Evolutionary conservation across 2,113 vertebrate genomes (phyloP).

Genomic region (Salminus brasiliensis): DNA sequence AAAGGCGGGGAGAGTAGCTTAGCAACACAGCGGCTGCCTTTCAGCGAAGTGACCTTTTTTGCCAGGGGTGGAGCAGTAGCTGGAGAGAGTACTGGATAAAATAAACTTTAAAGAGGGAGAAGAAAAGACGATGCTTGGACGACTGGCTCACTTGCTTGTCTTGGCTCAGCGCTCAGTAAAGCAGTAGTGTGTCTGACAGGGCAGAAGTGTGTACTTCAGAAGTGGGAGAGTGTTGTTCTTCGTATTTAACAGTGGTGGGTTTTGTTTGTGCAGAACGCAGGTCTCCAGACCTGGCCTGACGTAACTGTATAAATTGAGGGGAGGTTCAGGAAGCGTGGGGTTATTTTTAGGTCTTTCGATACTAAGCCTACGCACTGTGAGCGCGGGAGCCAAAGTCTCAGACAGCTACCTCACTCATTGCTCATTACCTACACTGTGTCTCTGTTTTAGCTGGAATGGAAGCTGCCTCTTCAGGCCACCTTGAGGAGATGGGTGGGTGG

Average conservation of each 20-base stretch:
- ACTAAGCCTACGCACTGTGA: not conserved
- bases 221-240: constrained; percentile 4
- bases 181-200: not conserved
- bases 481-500: constrained; percentile 35
- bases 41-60: constrained; percentile 62
- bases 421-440: constrained; percentile 11
- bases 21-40: constrained; percentile 63
- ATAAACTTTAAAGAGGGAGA: constrained; percentile 22
- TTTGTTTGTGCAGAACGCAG: not conserved
- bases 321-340: constrained; percentile 28
- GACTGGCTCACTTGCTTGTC: not conserved
- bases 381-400: constrained; percentile 15
- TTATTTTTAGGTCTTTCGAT: constrained; percentile 46
- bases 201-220: constrained; percentile 13
- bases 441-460: not conserved
- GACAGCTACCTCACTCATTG: constrained; percentile 25
- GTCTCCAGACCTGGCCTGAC: not conserved
- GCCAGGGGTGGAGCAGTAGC: constrained; percentile 62
- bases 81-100: constrained; percentile 43
- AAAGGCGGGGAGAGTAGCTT: constrained; percentile 43
- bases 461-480: constrained; percentile 44
- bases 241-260: not conserved
- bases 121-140: too few relatives aligned
- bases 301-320: not conserved
- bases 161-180: not conserved